phyloP scores from a whole-genome alignment of 2,797 vertebrate species.

The Anas bernieri region DNA sequence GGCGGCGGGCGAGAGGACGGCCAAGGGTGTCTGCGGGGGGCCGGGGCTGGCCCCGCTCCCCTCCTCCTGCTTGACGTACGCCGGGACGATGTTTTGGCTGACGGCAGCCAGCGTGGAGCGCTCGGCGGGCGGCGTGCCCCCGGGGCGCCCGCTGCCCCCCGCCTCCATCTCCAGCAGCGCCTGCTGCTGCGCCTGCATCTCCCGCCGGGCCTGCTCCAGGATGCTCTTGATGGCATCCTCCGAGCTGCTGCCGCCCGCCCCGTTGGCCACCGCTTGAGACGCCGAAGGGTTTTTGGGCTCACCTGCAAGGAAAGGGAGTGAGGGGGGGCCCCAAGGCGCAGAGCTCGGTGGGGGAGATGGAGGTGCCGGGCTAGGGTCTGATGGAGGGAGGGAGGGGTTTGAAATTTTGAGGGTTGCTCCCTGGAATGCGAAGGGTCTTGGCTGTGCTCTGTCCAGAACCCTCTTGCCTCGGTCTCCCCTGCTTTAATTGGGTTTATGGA shows the following conservation, averaged over 20 bases:
- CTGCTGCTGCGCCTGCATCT: slow-evolving; percentile 97
- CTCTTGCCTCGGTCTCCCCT: no score
- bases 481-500: no score
- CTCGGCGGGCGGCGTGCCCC: slow-evolving; percentile 51
- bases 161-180: slow-evolving; percentile 92
- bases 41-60: slow-evolving; percentile 75
- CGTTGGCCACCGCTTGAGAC: slow-evolving; percentile 73
- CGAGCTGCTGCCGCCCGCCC: slow-evolving; percentile 70
- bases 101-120: slow-evolving; percentile 58
- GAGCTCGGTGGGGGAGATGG: rapidly evolving
- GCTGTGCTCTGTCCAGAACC: no score
- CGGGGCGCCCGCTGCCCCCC: slow-evolving; percentile 72
- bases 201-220: slow-evolving; percentile 89
- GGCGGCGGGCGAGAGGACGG: slow-evolving; percentile 91
- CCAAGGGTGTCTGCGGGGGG: slow-evolving; percentile 83
- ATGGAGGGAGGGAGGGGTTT: neutral
- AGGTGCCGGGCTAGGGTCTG: no score
- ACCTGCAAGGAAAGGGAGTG: slow-evolving; percentile 61
- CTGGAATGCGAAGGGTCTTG: no score
- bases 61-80: slow-evolving; percentile 93
- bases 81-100: slow-evolving; percentile 74
- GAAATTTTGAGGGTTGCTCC: neutral
- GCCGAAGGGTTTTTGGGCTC: slow-evolving; percentile 84
- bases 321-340: neutral
- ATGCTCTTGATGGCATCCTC: slow-evolving; percentile 96